phyloP scores from a whole-genome alignment of 2,888 invertebrate genomes.

The Papilio elwesi region DNA sequence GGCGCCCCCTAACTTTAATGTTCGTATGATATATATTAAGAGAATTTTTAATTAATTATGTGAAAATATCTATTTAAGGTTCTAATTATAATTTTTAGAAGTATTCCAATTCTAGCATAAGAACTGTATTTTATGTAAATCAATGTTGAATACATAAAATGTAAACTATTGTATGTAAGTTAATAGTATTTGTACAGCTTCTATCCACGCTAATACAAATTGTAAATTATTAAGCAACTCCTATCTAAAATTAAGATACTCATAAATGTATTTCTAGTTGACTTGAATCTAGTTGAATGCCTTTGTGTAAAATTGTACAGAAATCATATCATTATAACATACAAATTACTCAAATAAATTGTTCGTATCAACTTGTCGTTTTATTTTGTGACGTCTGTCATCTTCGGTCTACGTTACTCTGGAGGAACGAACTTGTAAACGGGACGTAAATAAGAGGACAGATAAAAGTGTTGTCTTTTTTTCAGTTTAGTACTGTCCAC shows the following conservation, averaged over 20 bases:
- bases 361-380: slow-evolving; percentile 71
- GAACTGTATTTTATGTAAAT: slow-evolving; percentile 77
- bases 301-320: slow-evolving; percentile 82
- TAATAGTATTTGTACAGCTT: slow-evolving; percentile 66
- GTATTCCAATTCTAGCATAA: slow-evolving; percentile 76
- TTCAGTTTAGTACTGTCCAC: too few relatives aligned
- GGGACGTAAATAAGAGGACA: too few relatives aligned
- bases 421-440: too few relatives aligned
- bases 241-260: slow-evolving; percentile 78
- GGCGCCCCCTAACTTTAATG: slow-evolving; percentile 60
- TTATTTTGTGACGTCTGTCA: slow-evolving; percentile 49
- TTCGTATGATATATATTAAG: slow-evolving; percentile 50
- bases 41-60: slow-evolving; percentile 48
- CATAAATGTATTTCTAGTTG: slow-evolving; percentile 80
- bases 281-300: slow-evolving; percentile 81
- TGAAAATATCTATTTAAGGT: slow-evolving; percentile 59
- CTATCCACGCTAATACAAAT: slow-evolving; percentile 70
- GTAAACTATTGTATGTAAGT: slow-evolving; percentile 64
- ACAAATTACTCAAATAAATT: slow-evolving; percentile 83
- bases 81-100: slow-evolving; percentile 61
- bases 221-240: slow-evolving; percentile 81
- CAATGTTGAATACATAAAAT: slow-evolving; percentile 58
- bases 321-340: slow-evolving; percentile 81
- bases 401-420: too few relatives aligned
- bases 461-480: too few relatives aligned